These are phyloP conservation scores for Ammospiza nelsoni DNA, from an alignment of 2,113 vertebrate species.

Conservation along the genomic window DNA sequence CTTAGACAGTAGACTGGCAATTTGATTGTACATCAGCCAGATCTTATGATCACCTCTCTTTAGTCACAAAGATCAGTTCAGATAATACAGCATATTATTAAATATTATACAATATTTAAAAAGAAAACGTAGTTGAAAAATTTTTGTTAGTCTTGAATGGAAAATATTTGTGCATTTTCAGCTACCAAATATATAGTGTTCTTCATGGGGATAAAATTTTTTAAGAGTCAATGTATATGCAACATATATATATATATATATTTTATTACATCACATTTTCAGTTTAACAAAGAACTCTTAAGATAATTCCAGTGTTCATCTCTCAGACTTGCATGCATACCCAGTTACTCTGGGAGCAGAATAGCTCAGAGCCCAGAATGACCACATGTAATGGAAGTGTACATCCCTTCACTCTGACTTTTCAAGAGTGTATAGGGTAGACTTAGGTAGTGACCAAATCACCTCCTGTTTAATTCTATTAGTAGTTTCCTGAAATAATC, in stretches of 20 bases:
- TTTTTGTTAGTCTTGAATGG: not conserved
- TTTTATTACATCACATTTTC: not conserved
- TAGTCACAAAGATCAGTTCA: not conserved
- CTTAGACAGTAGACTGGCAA: not conserved
- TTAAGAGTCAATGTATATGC: not conserved
- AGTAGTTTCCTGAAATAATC: not conserved
- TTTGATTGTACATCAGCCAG: not conserved
- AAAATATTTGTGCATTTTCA: not conserved
- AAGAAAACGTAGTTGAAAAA: not conserved
- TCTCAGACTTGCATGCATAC: not conserved
- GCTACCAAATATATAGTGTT: not conserved
- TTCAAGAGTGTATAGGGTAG: not conserved
- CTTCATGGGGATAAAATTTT: not conserved
- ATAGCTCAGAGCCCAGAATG: not conserved
- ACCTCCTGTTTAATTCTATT: not conserved
- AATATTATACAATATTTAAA: not conserved
- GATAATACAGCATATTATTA: not conserved
- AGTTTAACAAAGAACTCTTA: not conserved
- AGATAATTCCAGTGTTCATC: not conserved
- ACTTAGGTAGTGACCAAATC: not conserved
- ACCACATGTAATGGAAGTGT: not conserved
- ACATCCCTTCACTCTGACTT: not conserved
- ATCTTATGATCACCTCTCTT: not conserved
- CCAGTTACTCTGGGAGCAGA: not conserved
- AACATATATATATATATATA: accelerated